Base-by-base conservation (phyloP, 2,797 vertebrate genomes). In the Melanotaenia nigrans region DNA sequence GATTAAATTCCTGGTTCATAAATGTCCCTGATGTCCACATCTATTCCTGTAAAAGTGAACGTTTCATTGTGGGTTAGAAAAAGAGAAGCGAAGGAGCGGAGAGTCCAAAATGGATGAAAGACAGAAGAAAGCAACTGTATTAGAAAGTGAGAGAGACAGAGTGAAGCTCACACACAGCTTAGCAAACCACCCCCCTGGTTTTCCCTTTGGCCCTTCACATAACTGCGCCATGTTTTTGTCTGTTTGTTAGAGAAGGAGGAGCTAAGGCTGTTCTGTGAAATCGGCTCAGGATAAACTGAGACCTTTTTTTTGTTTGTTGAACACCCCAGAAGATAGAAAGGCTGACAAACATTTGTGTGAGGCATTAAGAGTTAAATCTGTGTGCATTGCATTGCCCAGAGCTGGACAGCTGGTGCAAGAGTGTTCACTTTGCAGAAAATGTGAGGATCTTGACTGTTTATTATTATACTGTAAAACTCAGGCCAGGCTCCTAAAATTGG, bases 121-220 rank as follows among this genome's bases (percentile, higher is more conserved):
- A 71, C 42, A 77, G 24, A 72, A 35, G 71, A 65, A 71, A 36
- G 55, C 73, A 78, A 60, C 69, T 68, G 68, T 66, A 59, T 65
- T 60, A 72, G 55, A 61, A 28, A 82, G 61, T 60, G 56, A 35
- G 63, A 78, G 73, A 72, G 47, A 75, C 65, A 73, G 65, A 71
- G 68, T 82, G 82, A 85, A 75, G 73, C 76, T 87, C 67, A 68
- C 81, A 78, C 75, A 82, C 82, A 84, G 83, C 83, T 85, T 81
- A 78, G 71, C 75, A 90, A 90, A 85, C 83, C 77, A 68, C 73
- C 70, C 70, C 68, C 74, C 78, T 81, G 84, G 86, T 86, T 83
- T 81, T 71, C 74, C 74, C 78, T 80, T 74, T 77, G 36, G 40
- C 68, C 77, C 70, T 65, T 79, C 86, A 71, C 73, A 77, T 77